These are phyloP conservation scores for Philantomba maxwellii DNA, from an alignment of 2,113 vertebrate genomes.

Conservation along the genomic window DNA sequence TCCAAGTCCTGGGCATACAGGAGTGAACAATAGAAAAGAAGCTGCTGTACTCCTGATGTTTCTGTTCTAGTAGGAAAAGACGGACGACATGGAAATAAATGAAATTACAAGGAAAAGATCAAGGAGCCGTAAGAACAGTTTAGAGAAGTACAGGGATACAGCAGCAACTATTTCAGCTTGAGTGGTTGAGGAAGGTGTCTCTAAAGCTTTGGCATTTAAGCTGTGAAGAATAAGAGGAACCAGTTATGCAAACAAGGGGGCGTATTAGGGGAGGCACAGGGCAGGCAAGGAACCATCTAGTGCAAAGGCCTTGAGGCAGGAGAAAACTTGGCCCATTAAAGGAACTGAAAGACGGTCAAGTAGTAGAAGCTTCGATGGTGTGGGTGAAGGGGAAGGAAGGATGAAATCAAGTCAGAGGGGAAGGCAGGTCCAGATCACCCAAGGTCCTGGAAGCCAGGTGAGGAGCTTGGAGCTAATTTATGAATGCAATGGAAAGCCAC, in stretches of 20 bases:
- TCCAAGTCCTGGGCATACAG: background rate
- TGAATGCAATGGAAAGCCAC: background rate
- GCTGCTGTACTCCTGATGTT: background rate
- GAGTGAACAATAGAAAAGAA: background rate
- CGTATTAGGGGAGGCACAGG: background rate
- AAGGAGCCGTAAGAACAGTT: background rate
- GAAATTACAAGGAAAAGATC: background rate
- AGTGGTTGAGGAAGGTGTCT: background rate
- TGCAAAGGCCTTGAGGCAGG: background rate
- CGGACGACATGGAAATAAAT: background rate
- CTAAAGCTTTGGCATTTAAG: background rate
- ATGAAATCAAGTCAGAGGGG: background rate
- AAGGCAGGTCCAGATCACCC: background rate
- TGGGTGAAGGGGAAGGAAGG: background rate
- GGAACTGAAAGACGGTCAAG: background rate
- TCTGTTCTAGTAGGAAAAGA: background rate
- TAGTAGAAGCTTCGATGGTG: background rate
- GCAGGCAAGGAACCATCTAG: background rate
- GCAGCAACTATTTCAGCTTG: background rate
- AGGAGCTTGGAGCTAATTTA: background rate
- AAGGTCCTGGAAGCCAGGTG: background rate
- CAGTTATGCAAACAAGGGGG: background rate
- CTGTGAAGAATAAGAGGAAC: background rate
- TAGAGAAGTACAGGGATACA: background rate
- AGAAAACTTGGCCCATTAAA: background rate